phyloP scores from a whole-genome alignment of 2,888 invertebrate species.

The Subacronicta megacephala region DNA sequence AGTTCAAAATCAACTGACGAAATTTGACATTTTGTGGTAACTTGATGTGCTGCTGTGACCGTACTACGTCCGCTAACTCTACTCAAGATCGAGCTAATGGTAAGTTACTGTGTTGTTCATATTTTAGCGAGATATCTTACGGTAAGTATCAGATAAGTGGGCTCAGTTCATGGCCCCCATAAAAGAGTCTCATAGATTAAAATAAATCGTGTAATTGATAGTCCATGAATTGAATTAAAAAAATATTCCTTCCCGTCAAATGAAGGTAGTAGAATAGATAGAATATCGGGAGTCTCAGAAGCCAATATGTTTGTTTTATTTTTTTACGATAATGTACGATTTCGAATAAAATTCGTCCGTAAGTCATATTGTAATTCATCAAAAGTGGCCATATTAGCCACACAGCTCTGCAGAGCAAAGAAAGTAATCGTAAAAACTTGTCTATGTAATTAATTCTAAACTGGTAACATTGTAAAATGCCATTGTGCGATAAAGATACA shows the following conservation, averaged over 20 bases:
- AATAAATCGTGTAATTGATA: not conserved
- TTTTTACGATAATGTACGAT: no score
- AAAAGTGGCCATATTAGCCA: no score
- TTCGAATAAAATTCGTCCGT: no score
- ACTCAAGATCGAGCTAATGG: conserved; percentile 21
- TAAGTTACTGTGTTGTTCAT: conserved; percentile 7
- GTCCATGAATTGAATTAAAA: no score
- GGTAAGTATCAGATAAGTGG: conserved; percentile 36
- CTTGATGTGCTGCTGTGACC: no score
- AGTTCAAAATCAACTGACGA: no score
- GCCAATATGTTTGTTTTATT: no score
- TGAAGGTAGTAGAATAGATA: no score
- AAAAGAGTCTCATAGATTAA: conserved; percentile 32
- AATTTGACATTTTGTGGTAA: no score
- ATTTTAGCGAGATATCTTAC: conserved; percentile 30
- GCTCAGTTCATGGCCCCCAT: conserved; percentile 29
- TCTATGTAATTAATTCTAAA: conserved; percentile 39
- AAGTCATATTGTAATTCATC: no score
- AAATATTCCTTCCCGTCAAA: no score
- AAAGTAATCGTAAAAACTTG: conserved; percentile 34
- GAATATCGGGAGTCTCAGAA: no score
- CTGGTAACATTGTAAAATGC: conserved; percentile 18
- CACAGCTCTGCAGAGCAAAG: conserved; percentile 12
- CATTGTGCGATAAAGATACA: conserved; percentile 19
- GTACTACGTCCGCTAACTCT: conserved; percentile 30